Conservation (phyloP, 1,140 invertebrate genomes). For the Elymnias hypermnestra region DNA sequence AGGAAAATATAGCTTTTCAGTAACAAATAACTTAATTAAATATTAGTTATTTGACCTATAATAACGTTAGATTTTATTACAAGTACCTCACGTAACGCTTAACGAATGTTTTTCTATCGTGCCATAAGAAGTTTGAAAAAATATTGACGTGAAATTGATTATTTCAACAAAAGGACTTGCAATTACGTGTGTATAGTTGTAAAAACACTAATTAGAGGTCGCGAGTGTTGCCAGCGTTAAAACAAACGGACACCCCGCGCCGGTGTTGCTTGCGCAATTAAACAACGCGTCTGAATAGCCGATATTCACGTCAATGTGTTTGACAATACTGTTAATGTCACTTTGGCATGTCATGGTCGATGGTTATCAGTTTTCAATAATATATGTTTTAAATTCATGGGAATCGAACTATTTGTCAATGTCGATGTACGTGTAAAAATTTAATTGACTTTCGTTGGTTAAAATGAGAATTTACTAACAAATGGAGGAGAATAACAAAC, state of each 20-base stretch:
- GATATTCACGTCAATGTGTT: conserved; percentile 57
- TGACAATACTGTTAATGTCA: conserved; percentile 65
- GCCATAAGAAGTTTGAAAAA: too few relatives aligned
- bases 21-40: too few relatives aligned
- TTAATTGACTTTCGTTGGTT: conserved; percentile 26
- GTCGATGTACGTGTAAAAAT: conserved; percentile 4
- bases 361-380: conserved; percentile 60
- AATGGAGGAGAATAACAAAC: too few relatives aligned
- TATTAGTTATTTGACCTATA: too few relatives aligned
- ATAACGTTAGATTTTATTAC: too few relatives aligned
- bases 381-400: conserved; percentile 52
- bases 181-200: conserved; percentile 1
- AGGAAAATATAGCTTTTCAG: too few relatives aligned
- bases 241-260: conserved; percentile 12
- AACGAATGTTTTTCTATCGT: too few relatives aligned
- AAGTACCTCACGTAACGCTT: too few relatives aligned
- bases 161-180: not conserved
- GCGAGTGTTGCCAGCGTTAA: conserved; percentile 17
- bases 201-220: conserved; percentile 3
- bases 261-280: conserved; percentile 51
- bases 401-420: conserved; percentile 39
- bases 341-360: conserved; percentile 64
- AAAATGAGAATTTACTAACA: not conserved
- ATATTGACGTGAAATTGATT: too few relatives aligned
- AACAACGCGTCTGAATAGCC: conserved; percentile 56